These are phyloP conservation scores for Orussus abietinus DNA, from an alignment of 1,140 invertebrate genomes.

Conservation along the genomic window DNA sequence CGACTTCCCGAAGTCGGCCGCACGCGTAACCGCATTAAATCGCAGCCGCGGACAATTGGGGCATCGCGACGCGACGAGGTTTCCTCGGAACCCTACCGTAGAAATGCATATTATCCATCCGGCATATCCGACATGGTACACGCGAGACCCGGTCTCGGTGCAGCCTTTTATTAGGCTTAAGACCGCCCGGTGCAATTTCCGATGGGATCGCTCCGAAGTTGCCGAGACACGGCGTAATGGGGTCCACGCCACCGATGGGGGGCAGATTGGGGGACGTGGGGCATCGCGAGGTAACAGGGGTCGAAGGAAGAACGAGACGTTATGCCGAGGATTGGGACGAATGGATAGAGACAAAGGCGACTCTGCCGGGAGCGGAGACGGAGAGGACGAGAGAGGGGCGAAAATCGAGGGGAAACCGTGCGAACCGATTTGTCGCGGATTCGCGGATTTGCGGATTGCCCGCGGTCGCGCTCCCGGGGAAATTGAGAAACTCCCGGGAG, in stretches of 20 bases:
- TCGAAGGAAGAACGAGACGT: slow-evolving; percentile 15
- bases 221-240: slow-evolving; percentile 11
- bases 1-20: too few species aligned
- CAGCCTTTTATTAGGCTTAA: slow-evolving; percentile 43
- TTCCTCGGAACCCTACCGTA: slow-evolving; percentile 45
- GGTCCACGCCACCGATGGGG: not conserved
- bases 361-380: too few species aligned
- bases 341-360: too few species aligned
- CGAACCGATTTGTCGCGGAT: too few species aligned
- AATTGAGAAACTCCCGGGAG: too few species aligned
- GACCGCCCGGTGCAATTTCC: slow-evolving; percentile 38
- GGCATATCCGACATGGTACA: slow-evolving; percentile 42
- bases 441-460: too few species aligned
- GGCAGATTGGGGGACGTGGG: slow-evolving; percentile 6
- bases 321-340: not conserved
- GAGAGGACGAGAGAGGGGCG: too few species aligned
- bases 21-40: slow-evolving; percentile 7
- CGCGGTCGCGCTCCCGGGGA: too few species aligned
- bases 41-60: slow-evolving; percentile 2
- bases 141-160: slow-evolving; percentile 30
- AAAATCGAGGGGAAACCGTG: too few species aligned
- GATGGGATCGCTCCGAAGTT: slow-evolving; percentile 11
- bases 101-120: slow-evolving; percentile 49
- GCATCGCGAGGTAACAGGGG: slow-evolving; percentile 7
- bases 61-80: slow-evolving; percentile 25